Evolutionary conservation across 2,113 vertebrate genomes (phyloP).

Genomic region (Notothenia coriiceps): DNA sequence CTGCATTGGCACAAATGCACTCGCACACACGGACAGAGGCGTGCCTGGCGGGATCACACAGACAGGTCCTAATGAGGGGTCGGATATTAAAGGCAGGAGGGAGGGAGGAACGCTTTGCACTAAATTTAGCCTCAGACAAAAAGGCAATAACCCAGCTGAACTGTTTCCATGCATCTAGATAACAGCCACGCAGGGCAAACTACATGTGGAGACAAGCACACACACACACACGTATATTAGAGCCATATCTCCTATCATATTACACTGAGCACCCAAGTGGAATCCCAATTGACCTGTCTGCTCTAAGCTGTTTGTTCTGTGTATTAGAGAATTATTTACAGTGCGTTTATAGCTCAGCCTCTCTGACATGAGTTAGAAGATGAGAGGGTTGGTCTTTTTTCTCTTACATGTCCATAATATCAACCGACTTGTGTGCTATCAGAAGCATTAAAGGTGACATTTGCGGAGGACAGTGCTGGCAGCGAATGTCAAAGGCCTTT

Average conservation of each 20-base stretch:
- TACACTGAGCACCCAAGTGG: slow-evolving; percentile 6
- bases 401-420: slow-evolving; percentile 44
- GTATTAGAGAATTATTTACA: slow-evolving; percentile 53
- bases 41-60: slow-evolving; percentile 14
- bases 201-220: slow-evolving; percentile 13
- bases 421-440: slow-evolving; percentile 42
- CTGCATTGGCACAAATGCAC: background rate
- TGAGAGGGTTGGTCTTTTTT: background rate
- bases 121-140: slow-evolving; percentile 67
- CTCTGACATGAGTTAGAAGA: slow-evolving; percentile 2
- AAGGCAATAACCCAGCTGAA: slow-evolving; percentile 49
- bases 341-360: slow-evolving; percentile 27
- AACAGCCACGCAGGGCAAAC: background rate
- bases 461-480: slow-evolving; percentile 49
- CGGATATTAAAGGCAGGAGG: slow-evolving; percentile 49
- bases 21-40: background rate
- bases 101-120: slow-evolving; percentile 47
- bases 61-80: slow-evolving; percentile 62
- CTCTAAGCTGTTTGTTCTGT: slow-evolving; percentile 27
- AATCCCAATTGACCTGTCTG: slow-evolving; percentile 38
- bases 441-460: slow-evolving; percentile 56
- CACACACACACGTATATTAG: slow-evolving; percentile 16
- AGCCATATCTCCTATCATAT: slow-evolving; percentile 24
- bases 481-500: slow-evolving; percentile 37
- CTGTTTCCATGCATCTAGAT: slow-evolving; percentile 34